These are phyloP conservation scores for Leucophenga varia DNA, from an alignment of 1,140 invertebrate species.

Conservation along the genomic window DNA sequence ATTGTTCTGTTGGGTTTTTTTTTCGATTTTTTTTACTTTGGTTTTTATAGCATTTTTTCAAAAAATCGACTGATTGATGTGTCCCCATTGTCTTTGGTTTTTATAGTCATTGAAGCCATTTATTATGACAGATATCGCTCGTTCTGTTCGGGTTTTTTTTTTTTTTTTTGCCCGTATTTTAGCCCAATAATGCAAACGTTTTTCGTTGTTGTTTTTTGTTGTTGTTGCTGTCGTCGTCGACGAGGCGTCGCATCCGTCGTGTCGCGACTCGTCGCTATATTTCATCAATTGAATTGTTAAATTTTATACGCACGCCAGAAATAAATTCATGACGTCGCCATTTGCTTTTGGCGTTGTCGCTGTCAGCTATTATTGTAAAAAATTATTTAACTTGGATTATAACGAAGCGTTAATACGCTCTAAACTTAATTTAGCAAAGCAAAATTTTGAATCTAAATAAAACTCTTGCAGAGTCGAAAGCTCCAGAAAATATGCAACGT, in stretches of 20 bases:
- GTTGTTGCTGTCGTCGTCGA: background rate
- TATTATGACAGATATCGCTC: conserved; percentile 4
- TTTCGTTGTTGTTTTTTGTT: conserved; percentile 3
- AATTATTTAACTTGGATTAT: no score
- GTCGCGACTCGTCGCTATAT: no score
- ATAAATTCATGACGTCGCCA: conserved; percentile 22
- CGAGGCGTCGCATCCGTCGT: no score
- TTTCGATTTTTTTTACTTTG: conserved; percentile 19
- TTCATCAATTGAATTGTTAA: background rate
- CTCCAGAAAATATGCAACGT: no score
- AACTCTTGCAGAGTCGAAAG: no score
- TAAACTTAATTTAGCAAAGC: no score
- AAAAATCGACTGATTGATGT: conserved; percentile 45
- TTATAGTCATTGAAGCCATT: conserved; percentile 29
- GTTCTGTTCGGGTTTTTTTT: conserved; percentile 22
- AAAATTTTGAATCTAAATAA: no score
- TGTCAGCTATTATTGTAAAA: no score
- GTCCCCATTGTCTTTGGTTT: conserved; percentile 34
- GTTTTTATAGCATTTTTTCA: conserved; percentile 5
- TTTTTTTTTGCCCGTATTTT: conserved; percentile 23
- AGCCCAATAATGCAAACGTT: no score
- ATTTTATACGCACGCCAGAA: conserved; percentile 1
- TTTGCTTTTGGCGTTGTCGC: no score
- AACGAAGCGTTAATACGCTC: no score
- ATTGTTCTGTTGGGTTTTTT: conserved; percentile 12